Conservation (phyloP, 2,113 vertebrate species). For the Gorilla gorilla region DNA sequence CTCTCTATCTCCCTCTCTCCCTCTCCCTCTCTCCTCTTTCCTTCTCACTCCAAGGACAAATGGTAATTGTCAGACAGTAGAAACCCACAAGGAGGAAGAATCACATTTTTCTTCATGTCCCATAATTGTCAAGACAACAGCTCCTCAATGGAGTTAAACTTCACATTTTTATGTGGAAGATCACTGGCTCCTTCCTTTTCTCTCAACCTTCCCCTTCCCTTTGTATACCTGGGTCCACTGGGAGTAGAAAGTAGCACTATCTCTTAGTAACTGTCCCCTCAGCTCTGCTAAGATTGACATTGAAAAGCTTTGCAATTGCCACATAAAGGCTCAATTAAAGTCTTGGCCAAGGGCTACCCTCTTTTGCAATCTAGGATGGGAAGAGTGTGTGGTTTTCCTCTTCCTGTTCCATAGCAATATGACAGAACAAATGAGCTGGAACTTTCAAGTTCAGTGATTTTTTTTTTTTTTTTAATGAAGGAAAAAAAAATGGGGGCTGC, state of each 20-base stretch:
- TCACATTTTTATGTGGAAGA: neutral
- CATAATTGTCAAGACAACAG: neutral
- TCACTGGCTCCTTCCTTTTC: neutral
- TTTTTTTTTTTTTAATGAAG: neutral
- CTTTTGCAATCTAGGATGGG: neutral
- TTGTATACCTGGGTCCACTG: neutral
- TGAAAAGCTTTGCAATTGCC: neutral
- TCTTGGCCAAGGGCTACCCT: neutral
- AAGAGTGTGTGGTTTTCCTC: neutral
- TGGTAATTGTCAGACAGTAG: neutral
- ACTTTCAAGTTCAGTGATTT: neutral
- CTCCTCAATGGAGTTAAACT: neutral
- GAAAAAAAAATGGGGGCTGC: neutral
- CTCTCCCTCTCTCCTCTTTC: neutral
- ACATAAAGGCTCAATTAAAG: neutral
- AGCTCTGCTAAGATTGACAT: neutral
- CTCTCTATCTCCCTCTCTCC: too few species aligned
- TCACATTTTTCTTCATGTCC: neutral
- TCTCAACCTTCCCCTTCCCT: neutral
- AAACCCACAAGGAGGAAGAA: neutral
- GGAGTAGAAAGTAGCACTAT: neutral
- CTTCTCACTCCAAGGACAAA: neutral
- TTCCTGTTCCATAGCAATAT: neutral
- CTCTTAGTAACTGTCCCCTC: neutral
- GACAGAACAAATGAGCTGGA: neutral